Conservation (phyloP, 2,888 invertebrate genomes). For the Falcaria lacertinaria region DNA sequence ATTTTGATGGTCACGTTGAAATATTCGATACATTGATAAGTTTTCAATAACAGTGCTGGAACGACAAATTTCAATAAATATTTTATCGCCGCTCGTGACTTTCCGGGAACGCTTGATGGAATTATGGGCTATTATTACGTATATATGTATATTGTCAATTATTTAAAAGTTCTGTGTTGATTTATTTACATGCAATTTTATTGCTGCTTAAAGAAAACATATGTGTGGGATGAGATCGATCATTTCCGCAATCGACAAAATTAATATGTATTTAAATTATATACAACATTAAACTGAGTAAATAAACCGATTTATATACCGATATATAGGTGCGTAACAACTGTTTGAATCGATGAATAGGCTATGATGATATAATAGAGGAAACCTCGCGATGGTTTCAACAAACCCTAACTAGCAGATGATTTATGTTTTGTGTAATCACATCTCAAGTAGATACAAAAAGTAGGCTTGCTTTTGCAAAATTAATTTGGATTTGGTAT, state of each 20-base stretch:
- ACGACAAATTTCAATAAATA: slow-evolving; percentile 1
- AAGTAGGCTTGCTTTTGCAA: slow-evolving; percentile 17
- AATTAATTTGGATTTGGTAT: slow-evolving; percentile 32
- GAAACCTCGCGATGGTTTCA: neutral
- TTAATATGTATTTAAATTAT: no score
- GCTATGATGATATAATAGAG: neutral
- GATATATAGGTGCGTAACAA: neutral
- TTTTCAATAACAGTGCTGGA: neutral
- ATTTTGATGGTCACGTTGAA: slow-evolving; percentile 44
- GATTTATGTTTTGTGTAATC: slow-evolving; percentile 11
- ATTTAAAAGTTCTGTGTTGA: no score
- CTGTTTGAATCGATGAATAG: neutral
- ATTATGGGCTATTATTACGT: no score
- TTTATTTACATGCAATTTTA: no score
- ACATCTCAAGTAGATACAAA: slow-evolving; percentile 9
- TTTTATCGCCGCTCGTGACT: neutral
- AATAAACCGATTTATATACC: no score
- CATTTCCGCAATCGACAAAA: no score
- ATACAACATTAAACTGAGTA: no score
- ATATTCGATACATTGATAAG: slow-evolving; percentile 21
- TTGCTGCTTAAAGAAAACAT: no score
- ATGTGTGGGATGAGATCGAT: no score
- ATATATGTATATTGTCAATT: no score
- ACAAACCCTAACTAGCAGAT: neutral
- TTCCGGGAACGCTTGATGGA: neutral